Evolutionary conservation across 2,888 invertebrate genomes (phyloP), one percentile per base, ranked within the genome.

Genomic region (Stenichneumon culpator): DNA sequence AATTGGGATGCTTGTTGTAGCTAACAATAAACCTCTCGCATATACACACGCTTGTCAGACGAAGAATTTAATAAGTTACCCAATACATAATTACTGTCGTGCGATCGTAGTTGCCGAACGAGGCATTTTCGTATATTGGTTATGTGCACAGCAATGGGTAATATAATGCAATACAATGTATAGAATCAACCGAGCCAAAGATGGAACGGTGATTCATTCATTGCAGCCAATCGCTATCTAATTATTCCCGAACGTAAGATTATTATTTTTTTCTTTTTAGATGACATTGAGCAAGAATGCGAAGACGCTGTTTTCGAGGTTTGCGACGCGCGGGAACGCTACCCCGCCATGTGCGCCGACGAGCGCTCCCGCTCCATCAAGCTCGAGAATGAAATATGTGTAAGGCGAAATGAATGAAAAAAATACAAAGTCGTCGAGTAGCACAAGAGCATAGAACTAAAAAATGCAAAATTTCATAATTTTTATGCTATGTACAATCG

Each of bases 281-380:
- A 82, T 16, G 87, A 90, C 60, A 81, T 92, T 19, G 92, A 93
- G 63, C 84, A 91, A 82, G 81, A 90, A 79, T 93, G 92, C 57
- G 92, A 93, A 69, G 90, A 93, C 22, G 91, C 89, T 0, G 79
- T 93, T 1, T 91, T 91, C 63, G 88, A 89, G 80, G 75, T 93
- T 2, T 92, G 91, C 32, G 91, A 92, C 67, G 89, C 89, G 25
- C 87, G 93, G 73, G 92, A 93, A 87, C 87, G 88, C 54, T 92
- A 90, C 79, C 91, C 93, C 2, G 22, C 70, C 14, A 85, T 84
- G 69, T 93, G 93, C 83, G 89, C 90, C 0, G 85, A 90, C 7
- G 90, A 92, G 82, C 84, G 93, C 16, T 87, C 86, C 44, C 89
- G 89, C 57, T 89, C 86, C 32, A 88, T 92, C 36, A 79, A 79